Evolutionary conservation across 1,140 invertebrate genomes (phyloP), one percentile per base, ranked within the genome.

Genomic region (Acromyrmex heyeri): DNA sequence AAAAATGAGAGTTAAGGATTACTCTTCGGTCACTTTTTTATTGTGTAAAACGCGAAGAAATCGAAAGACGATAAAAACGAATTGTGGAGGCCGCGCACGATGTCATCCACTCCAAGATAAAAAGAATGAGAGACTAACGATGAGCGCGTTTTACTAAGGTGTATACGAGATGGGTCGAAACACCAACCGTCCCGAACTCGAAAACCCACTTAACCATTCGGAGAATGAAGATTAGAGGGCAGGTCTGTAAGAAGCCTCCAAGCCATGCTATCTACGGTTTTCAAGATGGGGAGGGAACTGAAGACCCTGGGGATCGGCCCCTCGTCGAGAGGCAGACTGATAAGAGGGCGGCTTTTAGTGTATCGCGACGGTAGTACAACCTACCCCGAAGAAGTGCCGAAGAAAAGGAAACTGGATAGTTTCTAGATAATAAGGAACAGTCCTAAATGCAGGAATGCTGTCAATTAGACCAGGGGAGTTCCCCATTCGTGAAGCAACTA

Each of bases 141-240:
- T 64, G 50, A 62, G 53, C 24, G 16, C 62, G n/a, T 24, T 69
- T 69, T 30, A 24, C 48, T 3, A 27, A 90, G 64, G 75, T 82
- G 79, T 79, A 57, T 62, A 69, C 7, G 59, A 67, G 59, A 18
- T 21, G 24, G 88, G 50, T 64, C 61, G 70, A 82, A 88, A 88
- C 88, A 90, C 91, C 34, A 7, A 89, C 91, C 34, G 34, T 91
- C 87, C 88, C 87, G 86, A 92, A 94, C 93, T 94, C 92, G 93
- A 93, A 94, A 94, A 94, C 85, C 92, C 93, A 94, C 93, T 94
- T 94, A 94, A 91, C 78, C 81, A 88, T 87, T 87, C 88, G 88
- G 88, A 89, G 81, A 73, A 86, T 76, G 34, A 79, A 94, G 93
- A 94, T 94, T 94, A 94, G 93, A 93, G 92, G 90, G 92, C 85